Evolutionary conservation across 2,888 invertebrate species (phyloP).

Genomic region (Synergus umbraculus): DNA sequence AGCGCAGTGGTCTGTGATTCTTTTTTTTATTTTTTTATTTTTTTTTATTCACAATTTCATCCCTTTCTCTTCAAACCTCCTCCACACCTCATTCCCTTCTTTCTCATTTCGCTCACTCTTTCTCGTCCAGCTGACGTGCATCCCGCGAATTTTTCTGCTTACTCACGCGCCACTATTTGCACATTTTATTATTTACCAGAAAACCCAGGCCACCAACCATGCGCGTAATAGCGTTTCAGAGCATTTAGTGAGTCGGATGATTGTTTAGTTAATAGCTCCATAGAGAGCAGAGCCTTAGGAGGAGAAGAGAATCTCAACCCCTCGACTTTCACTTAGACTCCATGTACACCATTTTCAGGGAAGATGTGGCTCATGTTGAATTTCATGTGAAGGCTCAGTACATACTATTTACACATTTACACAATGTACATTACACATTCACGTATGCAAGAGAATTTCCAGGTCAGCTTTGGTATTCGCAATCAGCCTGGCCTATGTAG

Average conservation of each 20-base stretch:
- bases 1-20: conserved; percentile 15
- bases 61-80: conserved; percentile 38
- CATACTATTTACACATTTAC: neutral
- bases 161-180: conserved; percentile 55
- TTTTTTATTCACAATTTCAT: conserved; percentile 43
- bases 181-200: conserved; percentile 61
- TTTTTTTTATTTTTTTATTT: conserved; percentile 2
- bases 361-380: conserved; percentile 12
- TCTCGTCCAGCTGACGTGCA: conserved; percentile 53
- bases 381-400: neutral
- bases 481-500: neutral
- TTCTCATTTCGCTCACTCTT: conserved; percentile 43
- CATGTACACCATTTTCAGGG: neutral
- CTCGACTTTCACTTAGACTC: conserved; percentile 9
- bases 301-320: conserved; percentile 9
- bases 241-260: conserved; percentile 59
- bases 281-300: conserved; percentile 32
- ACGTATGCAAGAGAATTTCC: neutral
- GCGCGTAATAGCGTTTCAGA: conserved; percentile 59
- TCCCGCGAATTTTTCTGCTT: conserved; percentile 52
- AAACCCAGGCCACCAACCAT: conserved; percentile 44
- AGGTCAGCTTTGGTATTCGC: neutral
- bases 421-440: neutral
- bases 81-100: conserved; percentile 27
- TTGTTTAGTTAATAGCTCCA: conserved; percentile 60